phyloP scores from a whole-genome alignment of 2,888 invertebrate species.

The Aspidiotus rigidus region DNA sequence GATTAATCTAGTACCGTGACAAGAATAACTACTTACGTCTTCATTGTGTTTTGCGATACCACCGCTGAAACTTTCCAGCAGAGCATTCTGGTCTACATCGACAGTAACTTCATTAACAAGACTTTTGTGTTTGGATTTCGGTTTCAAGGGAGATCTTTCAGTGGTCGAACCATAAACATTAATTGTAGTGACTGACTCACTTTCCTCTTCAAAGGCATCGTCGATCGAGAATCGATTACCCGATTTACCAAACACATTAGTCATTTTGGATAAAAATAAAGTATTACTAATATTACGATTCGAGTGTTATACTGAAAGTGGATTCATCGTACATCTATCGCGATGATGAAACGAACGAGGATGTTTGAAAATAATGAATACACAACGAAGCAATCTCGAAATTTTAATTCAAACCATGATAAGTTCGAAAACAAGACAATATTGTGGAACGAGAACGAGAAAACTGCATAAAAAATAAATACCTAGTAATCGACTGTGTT shows the following conservation, averaged over 20 bases:
- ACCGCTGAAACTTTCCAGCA: slow-evolving; percentile 13
- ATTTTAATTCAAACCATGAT: too few relatives aligned
- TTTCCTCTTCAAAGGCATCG: slow-evolving; percentile 73
- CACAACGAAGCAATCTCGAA: too few relatives aligned
- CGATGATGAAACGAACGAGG: too few relatives aligned
- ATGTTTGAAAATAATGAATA: too few relatives aligned
- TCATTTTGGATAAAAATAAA: slow-evolving; percentile 13
- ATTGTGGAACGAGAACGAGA: too few relatives aligned
- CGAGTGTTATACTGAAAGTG: too few relatives aligned
- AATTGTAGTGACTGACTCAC: slow-evolving; percentile 47
- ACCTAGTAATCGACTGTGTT: too few relatives aligned
- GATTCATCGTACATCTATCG: too few relatives aligned
- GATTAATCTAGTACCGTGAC: not conserved
- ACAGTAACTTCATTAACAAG: slow-evolving; percentile 49
- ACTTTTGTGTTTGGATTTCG: slow-evolving; percentile 46
- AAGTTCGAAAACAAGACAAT: too few relatives aligned
- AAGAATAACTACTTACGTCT: slow-evolving; percentile 30
- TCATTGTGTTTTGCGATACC: slow-evolving; percentile 34
- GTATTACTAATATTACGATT: too few relatives aligned
- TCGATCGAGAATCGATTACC: slow-evolving; percentile 70
- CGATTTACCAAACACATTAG: slow-evolving; percentile 32
- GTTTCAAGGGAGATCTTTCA: slow-evolving; percentile 58
- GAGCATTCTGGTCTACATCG: slow-evolving; percentile 44
- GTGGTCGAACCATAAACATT: slow-evolving; percentile 70
- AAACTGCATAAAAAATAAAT: too few relatives aligned